Evolutionary conservation across 2,113 vertebrate genomes (phyloP), one percentile per base, ranked within the genome.

Genomic region (Peromyscus leucopus): DNA sequence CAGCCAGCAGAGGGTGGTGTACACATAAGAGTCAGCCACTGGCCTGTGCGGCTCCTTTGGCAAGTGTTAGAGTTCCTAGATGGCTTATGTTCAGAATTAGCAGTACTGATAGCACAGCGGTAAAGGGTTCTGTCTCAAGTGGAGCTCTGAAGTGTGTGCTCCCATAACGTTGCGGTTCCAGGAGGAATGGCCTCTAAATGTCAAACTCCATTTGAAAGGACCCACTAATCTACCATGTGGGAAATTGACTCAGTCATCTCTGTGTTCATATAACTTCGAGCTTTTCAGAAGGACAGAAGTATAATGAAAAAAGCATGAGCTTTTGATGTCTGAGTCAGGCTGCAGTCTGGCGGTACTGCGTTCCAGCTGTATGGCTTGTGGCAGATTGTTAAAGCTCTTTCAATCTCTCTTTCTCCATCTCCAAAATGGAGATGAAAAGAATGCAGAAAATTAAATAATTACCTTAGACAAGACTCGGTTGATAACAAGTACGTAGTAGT

Each of bases 1-100:
- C 21, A 33, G 75, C 92, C 98, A 97, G 96, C 94, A 98, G 98
- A 96, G 98, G 97, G 97, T 83, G 92, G 97, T 96, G 55, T 91
- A 57, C 55, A 72, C 97, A 96, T 76, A 69, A 39, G 94, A 96
- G 93, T 96, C 21, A 86, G 55, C 36, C 19, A 21, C 59, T 17
- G 3, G 12, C 63, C 85, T 74, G 69, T 55, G 46, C 83, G 55
- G 21, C 76, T 96, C 22, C n/a, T 89, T 90, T 93, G 96, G 94
- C 95, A 83, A 92, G 33, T 75, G 72, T 86, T 96, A 96, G 74
- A 93, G 89, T 98, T 97, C 95, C 93, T 95, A 22, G 3, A 93
- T 92, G 94, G 95, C 94, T 96, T 97, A 94, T 93, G 82, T 96
- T 96, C 92, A 97, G 94, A 97, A 97, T 96, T 97, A 97, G 93